Base-by-base conservation (phyloP, 2,888 invertebrate genomes). In the Pollenia angustigena region DNA sequence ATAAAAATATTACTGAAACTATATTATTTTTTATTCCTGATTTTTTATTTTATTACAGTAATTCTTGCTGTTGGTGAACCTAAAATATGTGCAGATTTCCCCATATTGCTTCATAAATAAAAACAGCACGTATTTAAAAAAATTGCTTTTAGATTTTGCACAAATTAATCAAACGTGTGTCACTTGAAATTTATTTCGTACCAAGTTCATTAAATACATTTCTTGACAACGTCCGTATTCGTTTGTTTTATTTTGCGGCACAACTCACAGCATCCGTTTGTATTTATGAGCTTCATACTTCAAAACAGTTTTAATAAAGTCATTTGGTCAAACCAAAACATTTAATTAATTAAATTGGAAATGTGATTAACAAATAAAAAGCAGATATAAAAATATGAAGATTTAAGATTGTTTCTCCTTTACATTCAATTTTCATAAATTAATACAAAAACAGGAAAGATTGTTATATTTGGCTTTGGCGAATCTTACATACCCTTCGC, bases 21-120 rank as follows among this genome's bases (percentile, higher is more conserved):
- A 18, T 18, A 64, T 62, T 44, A 44, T 64, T 23, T 72, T 68
- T 69, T 82, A 58, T 62, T 54, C 23, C 62, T 11, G 44, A 40
- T 32, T 54, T 60, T 69, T 66, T 23, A 54, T 76, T 12, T 42
- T 60, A 8, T 64, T 40, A 23, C 16, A 62, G 42, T 64, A 58
- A 42, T 71, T 42, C 12, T 18, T 60, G 11, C 56, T 56, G 18
- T 46, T 71, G 0, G 6, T 69, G 16, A 54, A 18, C 18, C 4
- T 42, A 42, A 48, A 46, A 74, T 23, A 54, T 46, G 56, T 14
- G 14, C 0, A 40, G 32, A 48, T 58, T 18, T 54, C 54, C 44
- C 10, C 14, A 18, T 46, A 12, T 72, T 48, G 23, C 16, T 58
- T 23, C 32, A 50, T n/a, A 40, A 40, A 40, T 32, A 23, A 16